Conservation (phyloP, 2,113 vertebrate species). For the Seriola aureovittata region DNA sequence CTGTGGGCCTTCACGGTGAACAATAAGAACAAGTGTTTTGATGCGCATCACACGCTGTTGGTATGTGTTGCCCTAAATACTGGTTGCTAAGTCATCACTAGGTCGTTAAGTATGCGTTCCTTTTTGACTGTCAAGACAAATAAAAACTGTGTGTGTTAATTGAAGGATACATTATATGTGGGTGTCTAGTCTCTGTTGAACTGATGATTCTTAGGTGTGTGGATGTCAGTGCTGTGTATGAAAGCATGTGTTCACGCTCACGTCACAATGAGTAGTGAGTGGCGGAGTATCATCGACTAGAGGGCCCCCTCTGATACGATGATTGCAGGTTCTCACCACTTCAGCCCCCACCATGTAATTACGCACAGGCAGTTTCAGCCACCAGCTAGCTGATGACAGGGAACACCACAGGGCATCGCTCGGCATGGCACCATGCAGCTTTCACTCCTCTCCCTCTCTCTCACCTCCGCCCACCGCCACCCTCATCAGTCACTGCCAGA, state of each 20-base stretch:
- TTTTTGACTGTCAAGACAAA: background rate
- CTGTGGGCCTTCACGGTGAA: background rate
- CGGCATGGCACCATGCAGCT: conserved; percentile 11
- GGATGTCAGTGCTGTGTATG: background rate
- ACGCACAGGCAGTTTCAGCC: conserved; percentile 29
- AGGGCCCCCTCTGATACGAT: conserved; percentile 44
- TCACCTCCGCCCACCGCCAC: conserved; percentile 3
- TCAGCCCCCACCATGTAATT: conserved; percentile 54
- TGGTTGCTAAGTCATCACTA: background rate
- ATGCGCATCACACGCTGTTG: background rate
- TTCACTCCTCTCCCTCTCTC: conserved; percentile 13
- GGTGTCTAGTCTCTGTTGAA: background rate
- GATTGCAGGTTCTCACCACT: conserved; percentile 62
- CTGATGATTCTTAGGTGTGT: background rate
- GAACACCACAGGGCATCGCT: conserved; percentile 33
- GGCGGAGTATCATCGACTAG: conserved; percentile 11
- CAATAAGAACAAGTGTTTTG: background rate
- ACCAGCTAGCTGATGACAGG: conserved; percentile 48
- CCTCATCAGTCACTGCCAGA: conserved; percentile 47
- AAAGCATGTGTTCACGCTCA: background rate
- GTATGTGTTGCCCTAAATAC: background rate
- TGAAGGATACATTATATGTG: background rate
- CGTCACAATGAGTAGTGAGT: conserved; percentile 28
- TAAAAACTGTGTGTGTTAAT: background rate
- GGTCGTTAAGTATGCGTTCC: too few species aligned